A percentile compares a stretch with the other conserved stretches of the same genome.
These are phyloP conservation scores for Melinopterus prodromus DNA, from an alignment of 2,888 invertebrate genomes.

Conservation along the genomic window DNA sequence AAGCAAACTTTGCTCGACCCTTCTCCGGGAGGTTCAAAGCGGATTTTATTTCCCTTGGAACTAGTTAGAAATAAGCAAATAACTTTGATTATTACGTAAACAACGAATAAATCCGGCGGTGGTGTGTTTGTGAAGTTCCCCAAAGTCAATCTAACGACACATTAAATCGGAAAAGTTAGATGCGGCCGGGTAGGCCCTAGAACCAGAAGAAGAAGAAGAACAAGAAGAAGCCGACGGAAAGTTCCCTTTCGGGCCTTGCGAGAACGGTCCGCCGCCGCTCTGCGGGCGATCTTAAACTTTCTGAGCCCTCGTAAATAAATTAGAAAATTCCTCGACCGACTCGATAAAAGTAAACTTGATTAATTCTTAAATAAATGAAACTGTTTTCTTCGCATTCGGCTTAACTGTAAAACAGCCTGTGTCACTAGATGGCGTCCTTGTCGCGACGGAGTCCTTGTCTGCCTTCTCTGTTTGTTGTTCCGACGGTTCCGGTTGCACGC, in stretches of 20 bases:
- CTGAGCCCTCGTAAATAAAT: constrained; percentile 38
- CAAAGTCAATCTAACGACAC: constrained; percentile 4
- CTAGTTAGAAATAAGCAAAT: constrained; percentile 4
- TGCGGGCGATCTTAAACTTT: constrained; percentile 31
- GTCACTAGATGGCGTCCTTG: not conserved
- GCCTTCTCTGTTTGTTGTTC: not conserved
- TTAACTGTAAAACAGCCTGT: constrained; percentile 4
- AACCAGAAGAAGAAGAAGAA: not conserved
- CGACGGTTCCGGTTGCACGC: not conserved
- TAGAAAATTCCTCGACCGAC: constrained; percentile 37
- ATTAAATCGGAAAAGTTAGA: not conserved
- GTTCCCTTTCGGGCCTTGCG: not conserved
- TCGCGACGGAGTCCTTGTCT: not conserved
- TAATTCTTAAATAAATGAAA: constrained; percentile 37
- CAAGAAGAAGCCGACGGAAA: not conserved
- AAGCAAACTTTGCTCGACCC: not conserved
- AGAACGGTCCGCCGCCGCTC: not conserved
- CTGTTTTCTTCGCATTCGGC: not conserved
- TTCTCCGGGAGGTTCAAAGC: not conserved
- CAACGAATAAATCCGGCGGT: not conserved
- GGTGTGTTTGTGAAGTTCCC: constrained; percentile 4
- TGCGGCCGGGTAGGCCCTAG: not conserved
- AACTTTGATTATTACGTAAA: constrained; percentile 4
- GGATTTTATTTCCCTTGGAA: not conserved
- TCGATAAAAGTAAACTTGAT: constrained; percentile 39